Percentiles rank a stretch among this genome's conserved stretches.
These are phyloP conservation scores for Cephus pygmeus DNA, from an alignment of 2,888 invertebrate species.

Conservation along the genomic window DNA sequence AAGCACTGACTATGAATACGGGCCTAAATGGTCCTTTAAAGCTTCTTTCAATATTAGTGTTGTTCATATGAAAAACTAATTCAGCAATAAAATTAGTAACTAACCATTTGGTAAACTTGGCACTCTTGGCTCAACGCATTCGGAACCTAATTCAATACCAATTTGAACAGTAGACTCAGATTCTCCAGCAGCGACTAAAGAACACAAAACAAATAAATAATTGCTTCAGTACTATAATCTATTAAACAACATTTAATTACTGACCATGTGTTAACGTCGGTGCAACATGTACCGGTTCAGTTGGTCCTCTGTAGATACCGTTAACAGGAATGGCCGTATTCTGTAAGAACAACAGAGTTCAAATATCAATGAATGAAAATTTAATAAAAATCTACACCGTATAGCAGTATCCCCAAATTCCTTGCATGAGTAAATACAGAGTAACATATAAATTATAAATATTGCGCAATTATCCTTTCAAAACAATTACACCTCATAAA, in stretches of 20 bases:
- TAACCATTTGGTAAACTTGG: conserved; percentile 51
- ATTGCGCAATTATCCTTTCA: neutral
- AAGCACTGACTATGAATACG: no score
- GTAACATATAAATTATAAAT: neutral
- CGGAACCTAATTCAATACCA: conserved; percentile 75
- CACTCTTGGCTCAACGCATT: conserved; percentile 70
- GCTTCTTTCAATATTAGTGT: neutral
- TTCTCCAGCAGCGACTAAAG: conserved; percentile 50
- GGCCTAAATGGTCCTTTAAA: neutral
- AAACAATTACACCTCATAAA: neutral
- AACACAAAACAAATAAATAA: neutral
- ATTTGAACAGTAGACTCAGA: conserved; percentile 66
- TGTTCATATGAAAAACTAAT: neutral
- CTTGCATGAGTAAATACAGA: neutral
- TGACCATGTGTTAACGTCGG: conserved; percentile 57
- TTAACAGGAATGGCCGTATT: conserved; percentile 93
- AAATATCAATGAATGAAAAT: conserved; percentile 2
- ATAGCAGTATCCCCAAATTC: neutral
- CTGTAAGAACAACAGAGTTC: conserved; percentile 66
- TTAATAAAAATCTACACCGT: conserved; percentile 8
- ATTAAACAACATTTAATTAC: conserved; percentile 13
- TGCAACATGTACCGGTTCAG: conserved; percentile 52
- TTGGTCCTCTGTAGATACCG: conserved; percentile 83
- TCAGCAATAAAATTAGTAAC: conserved; percentile 17
- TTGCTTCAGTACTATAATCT: neutral